phyloP scores from a whole-genome alignment of 2,888 invertebrate species.

The Polylopha cassiicola region DNA sequence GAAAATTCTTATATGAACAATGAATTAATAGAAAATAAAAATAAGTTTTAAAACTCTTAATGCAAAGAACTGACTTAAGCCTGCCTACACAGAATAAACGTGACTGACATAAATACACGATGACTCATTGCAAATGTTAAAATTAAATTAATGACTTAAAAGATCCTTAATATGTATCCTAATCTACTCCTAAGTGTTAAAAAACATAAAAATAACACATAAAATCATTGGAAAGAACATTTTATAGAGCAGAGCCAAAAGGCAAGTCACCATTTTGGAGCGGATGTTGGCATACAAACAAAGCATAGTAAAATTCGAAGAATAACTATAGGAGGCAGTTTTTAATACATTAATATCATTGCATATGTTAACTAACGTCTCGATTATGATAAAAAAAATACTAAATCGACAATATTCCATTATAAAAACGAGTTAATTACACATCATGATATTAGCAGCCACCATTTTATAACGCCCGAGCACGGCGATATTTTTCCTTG shows the following conservation, averaged over 20 bases:
- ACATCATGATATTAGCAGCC: constrained; percentile 66
- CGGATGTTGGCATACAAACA: constrained; percentile 73
- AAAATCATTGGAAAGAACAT: constrained; percentile 24
- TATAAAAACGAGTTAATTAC: constrained; percentile 50
- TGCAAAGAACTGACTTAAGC: too few species aligned
- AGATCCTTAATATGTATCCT: too few species aligned
- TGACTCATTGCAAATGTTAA: constrained; percentile 1
- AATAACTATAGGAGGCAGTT: constrained; percentile 29
- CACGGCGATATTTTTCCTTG: constrained; percentile 72
- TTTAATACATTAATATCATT: constrained; percentile 43
- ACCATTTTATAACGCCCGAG: constrained; percentile 78
- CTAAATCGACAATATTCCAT: constrained; percentile 34
- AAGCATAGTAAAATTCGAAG: constrained; percentile 49
- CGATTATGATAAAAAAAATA: constrained; percentile 43
- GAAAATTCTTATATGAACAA: too few species aligned
- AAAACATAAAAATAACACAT: constrained; percentile 8
- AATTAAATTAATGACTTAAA: constrained; percentile 20
- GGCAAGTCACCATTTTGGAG: constrained; percentile 82
- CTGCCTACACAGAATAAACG: too few species aligned
- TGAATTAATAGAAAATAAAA: too few species aligned
- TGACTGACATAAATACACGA: too few species aligned
- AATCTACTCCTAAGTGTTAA: too few species aligned
- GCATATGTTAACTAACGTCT: constrained; percentile 36
- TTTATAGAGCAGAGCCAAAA: constrained; percentile 40
- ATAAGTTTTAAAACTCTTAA: too few species aligned